Conservation (phyloP, 2,797 vertebrate species). For the Sarcophilus harrisii region DNA sequence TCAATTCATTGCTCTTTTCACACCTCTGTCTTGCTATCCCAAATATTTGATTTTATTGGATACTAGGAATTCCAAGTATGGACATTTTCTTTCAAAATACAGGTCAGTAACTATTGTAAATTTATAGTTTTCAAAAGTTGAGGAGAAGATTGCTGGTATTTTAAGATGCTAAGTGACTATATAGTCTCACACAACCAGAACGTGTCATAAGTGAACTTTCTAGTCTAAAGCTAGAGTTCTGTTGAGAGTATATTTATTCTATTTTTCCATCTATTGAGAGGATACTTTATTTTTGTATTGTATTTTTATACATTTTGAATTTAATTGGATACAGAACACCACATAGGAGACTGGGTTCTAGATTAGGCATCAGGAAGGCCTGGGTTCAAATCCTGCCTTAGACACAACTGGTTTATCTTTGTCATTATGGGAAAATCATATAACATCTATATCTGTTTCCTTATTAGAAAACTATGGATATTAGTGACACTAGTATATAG, state of each 20-base stretch:
- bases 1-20: neutral
- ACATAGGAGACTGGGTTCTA: neutral
- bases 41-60: neutral
- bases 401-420: neutral
- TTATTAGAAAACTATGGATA: neutral
- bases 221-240: neutral
- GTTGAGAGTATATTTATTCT: neutral
- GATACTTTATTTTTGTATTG: neutral
- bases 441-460: neutral
- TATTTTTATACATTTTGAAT: neutral
- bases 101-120: neutral
- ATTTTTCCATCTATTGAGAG: neutral
- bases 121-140: neutral
- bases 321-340: neutral
- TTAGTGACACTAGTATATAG: neutral
- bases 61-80: neutral
- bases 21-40: neutral
- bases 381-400: neutral
- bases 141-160: neutral
- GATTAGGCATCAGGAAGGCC: neutral
- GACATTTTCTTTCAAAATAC: neutral
- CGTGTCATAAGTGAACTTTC: neutral
- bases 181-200: neutral
- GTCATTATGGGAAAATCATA: neutral
- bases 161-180: neutral